These are phyloP conservation scores for Sinhomidia bicolor DNA, from an alignment of 2,888 invertebrate species.

Conservation along the genomic window DNA sequence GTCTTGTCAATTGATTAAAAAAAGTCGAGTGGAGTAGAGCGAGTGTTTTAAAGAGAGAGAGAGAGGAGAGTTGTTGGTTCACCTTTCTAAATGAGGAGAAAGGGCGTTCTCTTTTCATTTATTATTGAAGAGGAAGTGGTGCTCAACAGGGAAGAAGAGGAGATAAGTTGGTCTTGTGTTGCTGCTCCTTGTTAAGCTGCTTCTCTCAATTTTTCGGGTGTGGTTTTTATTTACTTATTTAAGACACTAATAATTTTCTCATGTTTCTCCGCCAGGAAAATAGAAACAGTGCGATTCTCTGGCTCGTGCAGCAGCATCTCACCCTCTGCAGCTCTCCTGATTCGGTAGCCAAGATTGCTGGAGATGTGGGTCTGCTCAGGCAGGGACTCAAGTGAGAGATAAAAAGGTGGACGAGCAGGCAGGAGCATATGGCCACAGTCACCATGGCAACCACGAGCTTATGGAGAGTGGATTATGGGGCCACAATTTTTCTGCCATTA, in stretches of 20 bases:
- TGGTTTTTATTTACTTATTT: constrained; percentile 22
- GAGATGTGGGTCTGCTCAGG: too few species aligned
- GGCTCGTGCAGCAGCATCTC: too few species aligned
- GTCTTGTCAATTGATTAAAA: constrained; percentile 28
- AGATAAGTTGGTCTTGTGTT: not conserved
- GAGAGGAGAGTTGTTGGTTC: too few species aligned
- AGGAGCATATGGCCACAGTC: not conserved
- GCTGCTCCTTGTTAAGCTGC: not conserved
- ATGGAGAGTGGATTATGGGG: not conserved
- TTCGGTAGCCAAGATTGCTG: too few species aligned
- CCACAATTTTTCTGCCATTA: not conserved
- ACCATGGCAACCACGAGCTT: too few species aligned
- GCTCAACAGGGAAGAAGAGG: not conserved
- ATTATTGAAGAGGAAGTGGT: not conserved
- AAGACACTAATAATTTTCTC: constrained; percentile 10
- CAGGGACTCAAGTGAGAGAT: not conserved
- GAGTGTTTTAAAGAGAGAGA: not conserved
- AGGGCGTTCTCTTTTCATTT: not conserved
- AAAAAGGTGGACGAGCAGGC: not conserved
- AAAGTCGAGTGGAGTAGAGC: not conserved
- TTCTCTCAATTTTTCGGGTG: not conserved
- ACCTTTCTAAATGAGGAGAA: constrained; percentile 12
- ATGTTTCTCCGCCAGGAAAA: not conserved
- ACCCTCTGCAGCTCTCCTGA: not conserved
- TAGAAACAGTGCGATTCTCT: not conserved